A percentile compares a stretch with the other conserved stretches of the same genome.
phyloP scores from a whole-genome alignment of 2,888 invertebrate genomes.

The Parnassius orleans region DNA sequence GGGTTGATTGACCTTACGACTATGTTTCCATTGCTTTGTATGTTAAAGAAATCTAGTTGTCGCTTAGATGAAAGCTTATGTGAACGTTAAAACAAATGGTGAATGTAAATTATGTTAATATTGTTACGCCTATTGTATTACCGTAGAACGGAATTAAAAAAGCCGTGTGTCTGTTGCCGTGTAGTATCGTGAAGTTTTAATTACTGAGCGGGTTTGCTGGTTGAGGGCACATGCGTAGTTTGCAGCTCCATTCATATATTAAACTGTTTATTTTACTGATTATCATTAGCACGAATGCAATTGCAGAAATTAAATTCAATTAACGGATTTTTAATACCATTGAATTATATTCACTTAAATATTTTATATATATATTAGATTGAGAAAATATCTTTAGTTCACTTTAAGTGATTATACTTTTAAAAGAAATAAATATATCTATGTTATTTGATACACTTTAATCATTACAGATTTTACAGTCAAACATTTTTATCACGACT shows the following conservation, averaged over 20 bases:
- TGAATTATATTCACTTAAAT: too few relatives aligned
- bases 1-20: conserved; percentile 37
- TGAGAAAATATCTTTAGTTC: too few relatives aligned
- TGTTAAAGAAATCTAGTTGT: conserved; percentile 31
- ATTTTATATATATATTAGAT: too few relatives aligned
- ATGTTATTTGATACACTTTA: too few relatives aligned
- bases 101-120: conserved; percentile 55
- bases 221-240: conserved; percentile 33
- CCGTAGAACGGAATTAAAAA: conserved; percentile 33
- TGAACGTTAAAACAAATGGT: conserved; percentile 25
- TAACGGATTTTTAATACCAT: neutral
- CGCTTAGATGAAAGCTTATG: conserved; percentile 44
- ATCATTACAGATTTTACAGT: too few relatives aligned
- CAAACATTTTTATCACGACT: too few relatives aligned
- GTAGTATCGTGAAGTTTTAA: conserved; percentile 37
- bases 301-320: conserved; percentile 38
- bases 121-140: conserved; percentile 50
- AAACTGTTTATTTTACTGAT: conserved; percentile 57
- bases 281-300: conserved; percentile 41
- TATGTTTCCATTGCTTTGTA: neutral
- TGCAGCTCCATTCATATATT: conserved; percentile 47
- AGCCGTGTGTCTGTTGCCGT: conserved; percentile 25
- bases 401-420: too few relatives aligned
- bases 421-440: too few relatives aligned
- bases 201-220: conserved; percentile 33